These are phyloP conservation scores for Heteromormyrus szaboi DNA, from an alignment of 2,797 vertebrate genomes.

Conservation along the genomic window DNA sequence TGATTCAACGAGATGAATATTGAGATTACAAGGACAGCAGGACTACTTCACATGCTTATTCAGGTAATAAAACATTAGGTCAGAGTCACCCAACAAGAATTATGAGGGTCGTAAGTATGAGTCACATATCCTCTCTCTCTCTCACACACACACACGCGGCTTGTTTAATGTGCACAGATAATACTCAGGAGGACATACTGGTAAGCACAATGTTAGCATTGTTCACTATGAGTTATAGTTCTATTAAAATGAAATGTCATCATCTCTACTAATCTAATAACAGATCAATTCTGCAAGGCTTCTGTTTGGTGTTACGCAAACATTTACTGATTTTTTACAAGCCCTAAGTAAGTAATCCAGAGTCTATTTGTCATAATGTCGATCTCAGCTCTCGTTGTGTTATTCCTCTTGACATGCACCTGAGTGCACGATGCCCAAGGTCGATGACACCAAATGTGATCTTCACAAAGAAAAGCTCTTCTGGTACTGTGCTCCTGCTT, in stretches of 20 bases:
- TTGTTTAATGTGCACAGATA: neutral
- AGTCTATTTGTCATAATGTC: neutral
- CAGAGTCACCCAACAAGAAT: constrained; percentile 4
- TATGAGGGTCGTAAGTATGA: neutral
- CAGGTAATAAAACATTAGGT: neutral
- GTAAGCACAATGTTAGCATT: neutral
- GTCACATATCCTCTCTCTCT: neutral
- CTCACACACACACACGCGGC: neutral
- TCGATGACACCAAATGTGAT: neutral
- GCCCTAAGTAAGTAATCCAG: neutral
- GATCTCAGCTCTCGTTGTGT: neutral
- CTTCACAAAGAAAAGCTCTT: neutral
- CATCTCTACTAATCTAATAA: neutral
- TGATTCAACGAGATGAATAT: constrained; percentile 18
- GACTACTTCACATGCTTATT: neutral
- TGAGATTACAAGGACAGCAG: neutral
- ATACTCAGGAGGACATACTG: neutral
- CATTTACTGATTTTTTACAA: neutral
- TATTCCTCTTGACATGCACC: neutral
- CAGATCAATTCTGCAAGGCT: neutral
- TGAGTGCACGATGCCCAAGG: neutral
- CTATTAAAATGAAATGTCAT: neutral
- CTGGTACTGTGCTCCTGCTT: neutral
- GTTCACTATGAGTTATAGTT: neutral
- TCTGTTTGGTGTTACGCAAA: neutral